Base-by-base conservation (phyloP, 2,888 invertebrate genomes). In the Pharmacophagus antenor region DNA sequence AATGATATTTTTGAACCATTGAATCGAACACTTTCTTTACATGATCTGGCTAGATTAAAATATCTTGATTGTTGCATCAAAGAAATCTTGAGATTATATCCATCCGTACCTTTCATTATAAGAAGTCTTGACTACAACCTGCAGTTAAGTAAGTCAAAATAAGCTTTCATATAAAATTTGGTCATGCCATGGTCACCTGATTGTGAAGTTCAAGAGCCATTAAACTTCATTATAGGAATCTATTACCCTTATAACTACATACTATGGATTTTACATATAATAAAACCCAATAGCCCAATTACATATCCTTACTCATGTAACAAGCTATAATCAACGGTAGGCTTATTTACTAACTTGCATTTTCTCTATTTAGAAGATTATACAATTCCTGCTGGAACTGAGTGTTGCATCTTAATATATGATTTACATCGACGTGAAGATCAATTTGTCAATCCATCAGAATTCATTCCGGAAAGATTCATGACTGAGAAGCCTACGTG, bases 51-150 rank as follows among this genome's bases (percentile, higher is more conserved):
- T 60, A 88, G 92, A 58, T 92, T 94, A 92, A 89, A 91, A 61
- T 94, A 94, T 68, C 84, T 94, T 63, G 94, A 94, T 65, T 92
- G 92, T 68, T 94, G 94, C 66, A 93, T 95, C 54, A 95, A 94
- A 73, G 94, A 95, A 73, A 90, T 93, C 0, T 71, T 95, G 51
- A 81, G 95, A 48, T 73, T 95, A 10, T 93, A 92, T 49, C 44
- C 61, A 20, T 58, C 56, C 7, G 61, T 56, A 31, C 58, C 63
- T 17, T 23, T 56, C 31, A 61, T 56, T 20, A 21, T 63, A 22
- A 62, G 62, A 42, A 57, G 42, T 20, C 62, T 62, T 8, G n/a
- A 56, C 20, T 54, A 61, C n/a, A 18, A 25, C 5, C 50, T 64
- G 0, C 46, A 64, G 47, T 55, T 64, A 12, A 58, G 64, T 64